Percentiles rank a stretch among this genome's conserved stretches.
Conservation (phyloP, 2,113 vertebrate species). For the Cacatua alba region DNA sequence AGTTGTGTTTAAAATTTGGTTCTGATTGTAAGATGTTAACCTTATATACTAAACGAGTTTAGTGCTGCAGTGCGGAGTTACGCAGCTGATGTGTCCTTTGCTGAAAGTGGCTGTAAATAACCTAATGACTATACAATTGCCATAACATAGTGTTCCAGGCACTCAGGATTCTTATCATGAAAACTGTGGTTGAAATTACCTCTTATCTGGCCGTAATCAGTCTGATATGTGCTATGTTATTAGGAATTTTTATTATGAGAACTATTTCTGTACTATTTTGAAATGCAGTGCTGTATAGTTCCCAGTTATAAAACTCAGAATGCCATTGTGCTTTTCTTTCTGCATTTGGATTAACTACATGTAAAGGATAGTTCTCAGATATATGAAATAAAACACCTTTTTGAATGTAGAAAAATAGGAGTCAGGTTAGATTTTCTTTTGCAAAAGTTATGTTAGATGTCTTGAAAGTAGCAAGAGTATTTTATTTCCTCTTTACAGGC, state of each 20-base stretch:
- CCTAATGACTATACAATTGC: neutral
- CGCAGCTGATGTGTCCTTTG: neutral
- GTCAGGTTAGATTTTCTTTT: neutral
- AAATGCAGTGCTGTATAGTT: neutral
- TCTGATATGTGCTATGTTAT: neutral
- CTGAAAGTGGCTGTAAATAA: neutral
- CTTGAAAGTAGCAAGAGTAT: neutral
- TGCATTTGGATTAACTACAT: neutral
- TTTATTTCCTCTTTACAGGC: neutral
- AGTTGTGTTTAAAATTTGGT: neutral
- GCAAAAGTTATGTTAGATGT: neutral
- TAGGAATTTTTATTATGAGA: neutral
- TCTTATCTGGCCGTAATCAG: neutral
- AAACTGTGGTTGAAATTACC: neutral
- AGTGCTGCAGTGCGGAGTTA: neutral
- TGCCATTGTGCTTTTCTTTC: neutral
- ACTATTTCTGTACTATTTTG: neutral
- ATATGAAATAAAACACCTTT: neutral
- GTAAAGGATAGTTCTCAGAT: neutral
- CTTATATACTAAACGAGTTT: neutral
- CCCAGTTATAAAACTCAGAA: neutral
- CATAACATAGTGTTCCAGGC: neutral
- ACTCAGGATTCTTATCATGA: neutral
- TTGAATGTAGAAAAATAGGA: neutral
- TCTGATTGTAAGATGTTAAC: neutral